These are phyloP conservation scores for Euzophera pinguis DNA, from an alignment of 2,888 invertebrate species.

Conservation along the genomic window DNA sequence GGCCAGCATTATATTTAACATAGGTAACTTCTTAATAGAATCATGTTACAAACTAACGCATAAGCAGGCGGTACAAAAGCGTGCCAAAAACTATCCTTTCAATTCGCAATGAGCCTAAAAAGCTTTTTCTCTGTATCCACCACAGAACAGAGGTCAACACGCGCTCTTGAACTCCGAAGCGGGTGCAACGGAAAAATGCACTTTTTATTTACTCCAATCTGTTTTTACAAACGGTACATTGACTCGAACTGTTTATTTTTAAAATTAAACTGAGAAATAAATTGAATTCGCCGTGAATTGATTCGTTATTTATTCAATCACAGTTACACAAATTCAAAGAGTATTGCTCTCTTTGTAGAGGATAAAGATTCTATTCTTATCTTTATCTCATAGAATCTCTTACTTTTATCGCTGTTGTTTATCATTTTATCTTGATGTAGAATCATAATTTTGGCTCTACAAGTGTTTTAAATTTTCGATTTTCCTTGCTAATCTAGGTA, in stretches of 20 bases:
- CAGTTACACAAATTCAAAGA: neutral
- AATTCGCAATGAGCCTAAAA: neutral
- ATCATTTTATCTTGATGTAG: no score
- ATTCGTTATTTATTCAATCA: neutral
- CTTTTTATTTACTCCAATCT: neutral
- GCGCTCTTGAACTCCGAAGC: conserved; percentile 19
- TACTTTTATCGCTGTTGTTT: no score
- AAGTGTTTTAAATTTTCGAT: no score
- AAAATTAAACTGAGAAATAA: neutral
- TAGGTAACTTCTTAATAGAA: no score
- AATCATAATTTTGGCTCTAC: no score
- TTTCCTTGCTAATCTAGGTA: no score
- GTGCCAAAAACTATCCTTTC: no score
- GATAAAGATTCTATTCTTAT: no score
- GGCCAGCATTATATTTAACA: no score
- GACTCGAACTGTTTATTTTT: conserved; percentile 2
- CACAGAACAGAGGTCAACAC: conserved; percentile 2
- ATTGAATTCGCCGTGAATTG: neutral
- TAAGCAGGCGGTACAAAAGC: no score
- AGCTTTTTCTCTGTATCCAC: neutral
- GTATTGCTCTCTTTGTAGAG: neutral
- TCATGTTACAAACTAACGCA: no score
- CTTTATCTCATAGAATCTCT: no score
- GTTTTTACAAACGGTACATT: neutral
- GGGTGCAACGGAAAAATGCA: conserved; percentile 5